Percentiles rank a stretch among this genome's conserved stretches.
phyloP scores from a whole-genome alignment of 2,113 vertebrate genomes.

The Charadrius vociferus region DNA sequence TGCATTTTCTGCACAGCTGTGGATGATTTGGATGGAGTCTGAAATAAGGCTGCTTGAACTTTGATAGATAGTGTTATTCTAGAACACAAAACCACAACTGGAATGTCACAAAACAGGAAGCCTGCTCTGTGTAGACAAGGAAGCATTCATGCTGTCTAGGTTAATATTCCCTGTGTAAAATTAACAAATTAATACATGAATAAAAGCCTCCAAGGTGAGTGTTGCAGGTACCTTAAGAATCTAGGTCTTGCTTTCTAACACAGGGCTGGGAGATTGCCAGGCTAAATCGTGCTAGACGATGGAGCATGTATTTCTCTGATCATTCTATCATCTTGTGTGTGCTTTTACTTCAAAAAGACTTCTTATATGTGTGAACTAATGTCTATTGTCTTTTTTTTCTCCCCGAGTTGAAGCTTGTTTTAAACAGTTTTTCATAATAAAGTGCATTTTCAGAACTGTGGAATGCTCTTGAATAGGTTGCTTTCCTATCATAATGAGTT shows the following conservation, averaged over 20 bases:
- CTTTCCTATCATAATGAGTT: neutral
- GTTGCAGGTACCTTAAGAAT: neutral
- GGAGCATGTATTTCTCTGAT: neutral
- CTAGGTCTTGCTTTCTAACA: neutral
- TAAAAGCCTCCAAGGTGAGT: neutral
- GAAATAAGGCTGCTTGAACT: neutral
- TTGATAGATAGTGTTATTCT: neutral
- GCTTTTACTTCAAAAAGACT: neutral
- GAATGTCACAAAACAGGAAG: constrained; percentile 15
- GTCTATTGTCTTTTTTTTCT: neutral
- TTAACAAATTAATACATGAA: neutral
- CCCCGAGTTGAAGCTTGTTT: neutral
- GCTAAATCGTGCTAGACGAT: neutral
- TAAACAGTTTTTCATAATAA: constrained; percentile 46
- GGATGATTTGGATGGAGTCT: neutral
- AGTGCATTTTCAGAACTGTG: neutral
- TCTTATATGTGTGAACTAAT: neutral
- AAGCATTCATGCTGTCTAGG: neutral
- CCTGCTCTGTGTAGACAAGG: neutral
- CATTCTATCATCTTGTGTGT: neutral
- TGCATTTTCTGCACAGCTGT: neutral
- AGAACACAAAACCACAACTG: constrained; percentile 1
- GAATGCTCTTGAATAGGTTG: neutral
- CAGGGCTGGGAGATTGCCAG: neutral
- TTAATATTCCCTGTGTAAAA: neutral